These are phyloP conservation scores for Rhea pennata DNA, from an alignment of 2,113 vertebrate genomes.

Conservation along the genomic window DNA sequence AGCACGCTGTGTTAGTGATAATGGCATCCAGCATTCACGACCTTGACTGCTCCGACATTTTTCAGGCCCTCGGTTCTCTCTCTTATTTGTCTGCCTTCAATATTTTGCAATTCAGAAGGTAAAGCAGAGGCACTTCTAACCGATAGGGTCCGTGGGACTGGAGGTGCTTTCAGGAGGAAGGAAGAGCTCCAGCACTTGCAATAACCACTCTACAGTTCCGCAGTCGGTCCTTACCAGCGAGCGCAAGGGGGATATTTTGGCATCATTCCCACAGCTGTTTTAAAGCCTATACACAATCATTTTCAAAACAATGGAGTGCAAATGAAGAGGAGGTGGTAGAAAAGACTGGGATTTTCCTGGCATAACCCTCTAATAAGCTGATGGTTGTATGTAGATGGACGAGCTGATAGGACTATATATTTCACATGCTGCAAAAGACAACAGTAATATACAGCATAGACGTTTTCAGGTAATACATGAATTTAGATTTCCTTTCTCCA, in stretches of 20 bases:
- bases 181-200: not conserved
- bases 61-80: not conserved
- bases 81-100: not conserved
- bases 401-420: not conserved
- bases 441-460: not conserved
- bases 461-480: not conserved
- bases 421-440: not conserved
- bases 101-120: not conserved
- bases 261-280: not conserved
- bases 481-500: not conserved
- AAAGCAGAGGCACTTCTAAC: not conserved
- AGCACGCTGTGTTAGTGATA: rapidly evolving
- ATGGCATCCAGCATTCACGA: not conserved
- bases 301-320: not conserved
- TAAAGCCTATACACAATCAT: not conserved
- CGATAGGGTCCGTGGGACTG: rapidly evolving
- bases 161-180: not conserved
- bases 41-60: not conserved
- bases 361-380: not conserved
- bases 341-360: not conserved
- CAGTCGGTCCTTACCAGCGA: not conserved
- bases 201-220: not conserved
- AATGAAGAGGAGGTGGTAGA: not conserved
- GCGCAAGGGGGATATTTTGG: not conserved
- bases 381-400: not conserved